These are phyloP conservation scores for Phyllotis vaccarum DNA, from an alignment of 2,797 vertebrate genomes.

Conservation along the genomic window DNA sequence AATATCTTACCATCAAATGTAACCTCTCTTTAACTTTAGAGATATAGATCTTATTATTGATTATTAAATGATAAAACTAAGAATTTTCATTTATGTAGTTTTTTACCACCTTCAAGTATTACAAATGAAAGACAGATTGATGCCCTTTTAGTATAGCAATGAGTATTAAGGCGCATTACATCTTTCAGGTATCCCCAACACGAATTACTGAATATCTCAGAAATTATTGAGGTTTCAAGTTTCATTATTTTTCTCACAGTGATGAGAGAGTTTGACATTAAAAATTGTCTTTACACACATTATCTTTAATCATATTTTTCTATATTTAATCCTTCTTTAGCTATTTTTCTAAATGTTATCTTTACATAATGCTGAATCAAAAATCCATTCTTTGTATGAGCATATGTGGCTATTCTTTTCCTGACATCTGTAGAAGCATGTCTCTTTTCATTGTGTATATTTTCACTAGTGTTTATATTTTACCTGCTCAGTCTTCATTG, in stretches of 20 bases:
- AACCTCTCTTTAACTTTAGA: background rate
- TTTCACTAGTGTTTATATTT: background rate
- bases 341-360: constrained; percentile 65
- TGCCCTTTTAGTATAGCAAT: background rate
- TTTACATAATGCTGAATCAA: constrained; percentile 55
- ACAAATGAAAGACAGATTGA: background rate
- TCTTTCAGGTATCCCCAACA: background rate
- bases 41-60: background rate
- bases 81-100: background rate
- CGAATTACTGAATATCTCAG: background rate
- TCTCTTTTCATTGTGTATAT: background rate
- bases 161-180: background rate
- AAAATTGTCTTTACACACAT: background rate
- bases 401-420: background rate
- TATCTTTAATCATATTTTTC: constrained; percentile 23
- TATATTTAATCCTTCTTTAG: background rate
- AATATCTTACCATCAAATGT: background rate
- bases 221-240: background rate
- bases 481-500: background rate
- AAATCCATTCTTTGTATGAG: constrained; percentile 21
- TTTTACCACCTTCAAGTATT: background rate
- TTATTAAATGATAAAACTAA: background rate
- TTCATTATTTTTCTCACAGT: background rate
- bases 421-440: background rate
- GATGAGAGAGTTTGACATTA: constrained; percentile 42